Base-by-base conservation (phyloP, 2,888 invertebrate species). In the Biston betularia region DNA sequence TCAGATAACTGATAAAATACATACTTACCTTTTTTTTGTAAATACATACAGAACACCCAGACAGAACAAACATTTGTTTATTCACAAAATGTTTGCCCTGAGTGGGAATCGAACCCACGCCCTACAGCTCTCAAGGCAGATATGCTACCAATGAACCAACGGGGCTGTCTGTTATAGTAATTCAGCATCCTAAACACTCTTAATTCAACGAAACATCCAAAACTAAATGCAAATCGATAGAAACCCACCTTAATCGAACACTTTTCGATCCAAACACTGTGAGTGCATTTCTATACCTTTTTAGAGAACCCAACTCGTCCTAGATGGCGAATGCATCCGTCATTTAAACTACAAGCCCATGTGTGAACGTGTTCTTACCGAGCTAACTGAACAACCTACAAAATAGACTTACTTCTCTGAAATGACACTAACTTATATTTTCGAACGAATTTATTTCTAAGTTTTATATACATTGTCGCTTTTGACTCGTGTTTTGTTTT, bases 261-360 rank as follows among this genome's bases (percentile, higher is more conserved):
- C 81, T 79, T 81, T 45, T 75, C 70, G 66, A 74, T 71, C 58
- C 71, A 67, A 61, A 40, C 68, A 69, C 70, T 75, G 61, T 69
- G 75, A 80, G 81, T 76, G 79, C 83, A 86, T 88, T 88, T 87
- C 84, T 86, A 85, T 81, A 77, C 82, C 83, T 78, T 82, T 86
- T 88, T 86, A 87, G 88, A 86, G 87, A 87, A 87, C 81, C 86
- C 75, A 82, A 77, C 76, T 76, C 76, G 84, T 84, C 88, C 83
- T 83, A 89, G 78, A 89, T 81, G 88, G 87, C 79, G 76, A 85
- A 85, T 82, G 81, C 86, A 87, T 90, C 90, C 87, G 89, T 83
- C 85, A 83, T 86, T 88, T 85, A 82, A 85, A 86, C 86, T 85
- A 84, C 85, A 54, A 84, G 76, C 77, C 84, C 82, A 80, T 85